Conservation (phyloP, 2,797 vertebrate species). For the Squalus acanthias region DNA sequence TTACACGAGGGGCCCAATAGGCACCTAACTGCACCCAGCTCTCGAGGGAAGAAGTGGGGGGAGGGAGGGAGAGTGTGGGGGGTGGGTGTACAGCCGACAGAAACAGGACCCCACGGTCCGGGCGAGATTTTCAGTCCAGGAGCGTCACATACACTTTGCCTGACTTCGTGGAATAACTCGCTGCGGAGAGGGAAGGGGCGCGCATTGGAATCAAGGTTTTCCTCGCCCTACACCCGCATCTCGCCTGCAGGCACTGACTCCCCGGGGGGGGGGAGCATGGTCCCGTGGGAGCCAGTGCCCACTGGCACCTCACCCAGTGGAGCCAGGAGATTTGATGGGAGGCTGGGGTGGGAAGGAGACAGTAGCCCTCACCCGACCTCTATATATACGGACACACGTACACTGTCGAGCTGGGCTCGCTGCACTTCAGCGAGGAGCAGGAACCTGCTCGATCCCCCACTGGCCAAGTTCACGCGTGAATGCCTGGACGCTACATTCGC, state of each 20-base stretch:
- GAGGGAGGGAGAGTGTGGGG: neutral
- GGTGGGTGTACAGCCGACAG: too few species aligned
- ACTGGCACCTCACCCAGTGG: neutral
- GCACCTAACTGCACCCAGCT: neutral
- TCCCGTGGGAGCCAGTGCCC: neutral
- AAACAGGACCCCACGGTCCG: neutral
- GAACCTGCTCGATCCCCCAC: neutral
- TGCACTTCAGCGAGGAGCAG: neutral
- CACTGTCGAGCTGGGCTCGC: neutral
- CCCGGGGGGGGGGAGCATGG: neutral
- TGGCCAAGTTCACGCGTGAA: neutral
- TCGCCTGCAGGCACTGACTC: neutral
- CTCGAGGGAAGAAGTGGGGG: neutral
- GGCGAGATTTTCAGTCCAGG: neutral
- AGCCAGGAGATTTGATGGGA: neutral
- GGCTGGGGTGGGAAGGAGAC: neutral
- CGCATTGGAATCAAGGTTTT: neutral
- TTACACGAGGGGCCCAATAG: neutral
- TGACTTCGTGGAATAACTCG: neutral
- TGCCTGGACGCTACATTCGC: neutral
- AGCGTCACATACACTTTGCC: neutral
- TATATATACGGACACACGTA: neutral
- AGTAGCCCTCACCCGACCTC: too few species aligned
- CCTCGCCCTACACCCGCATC: neutral
- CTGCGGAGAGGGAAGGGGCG: neutral